These are phyloP conservation scores for Gadopsis marmoratus DNA, from an alignment of 2,797 vertebrate genomes.

Conservation along the genomic window DNA sequence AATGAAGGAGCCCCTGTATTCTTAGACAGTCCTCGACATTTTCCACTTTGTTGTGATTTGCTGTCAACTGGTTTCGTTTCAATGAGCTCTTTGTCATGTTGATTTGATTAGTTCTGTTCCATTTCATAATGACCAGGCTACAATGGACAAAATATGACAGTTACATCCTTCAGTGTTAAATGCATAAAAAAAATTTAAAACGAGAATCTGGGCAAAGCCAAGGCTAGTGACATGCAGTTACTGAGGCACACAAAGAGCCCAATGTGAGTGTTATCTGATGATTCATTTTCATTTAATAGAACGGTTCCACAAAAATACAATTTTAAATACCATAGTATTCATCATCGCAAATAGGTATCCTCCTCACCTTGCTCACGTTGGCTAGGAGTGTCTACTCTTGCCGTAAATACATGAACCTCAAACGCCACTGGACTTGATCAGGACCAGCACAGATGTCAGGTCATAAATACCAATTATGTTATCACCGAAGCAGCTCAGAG, in stretches of 20 bases:
- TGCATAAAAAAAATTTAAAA: neutral
- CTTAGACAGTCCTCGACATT: conserved; percentile 24
- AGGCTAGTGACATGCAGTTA: neutral
- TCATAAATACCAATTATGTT: conserved; percentile 58
- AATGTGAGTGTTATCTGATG: neutral
- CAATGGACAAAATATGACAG: conserved; percentile 20
- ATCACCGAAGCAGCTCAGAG: conserved; percentile 32
- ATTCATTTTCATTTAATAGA: conserved; percentile 7
- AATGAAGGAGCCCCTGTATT: conserved; percentile 21
- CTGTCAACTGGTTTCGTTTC: conserved; percentile 29
- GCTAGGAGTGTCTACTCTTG: conserved; percentile 1
- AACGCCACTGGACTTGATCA: conserved; percentile 25
- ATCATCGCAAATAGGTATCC: neutral
- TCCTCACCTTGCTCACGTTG: conserved; percentile 1
- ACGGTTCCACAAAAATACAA: neutral
- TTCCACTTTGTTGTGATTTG: conserved; percentile 38
- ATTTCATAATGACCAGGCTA: conserved; percentile 11
- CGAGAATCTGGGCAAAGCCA: neutral
- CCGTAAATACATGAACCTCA: conserved; percentile 22
- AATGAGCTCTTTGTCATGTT: conserved; percentile 25
- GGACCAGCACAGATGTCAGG: conserved; percentile 28
- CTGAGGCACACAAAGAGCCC: neutral
- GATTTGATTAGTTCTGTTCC: conserved; percentile 36
- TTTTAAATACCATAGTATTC: neutral
- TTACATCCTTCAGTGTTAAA: conserved; percentile 1